phyloP scores from a whole-genome alignment of 2,888 invertebrate genomes.

The Limenitis camilla region DNA sequence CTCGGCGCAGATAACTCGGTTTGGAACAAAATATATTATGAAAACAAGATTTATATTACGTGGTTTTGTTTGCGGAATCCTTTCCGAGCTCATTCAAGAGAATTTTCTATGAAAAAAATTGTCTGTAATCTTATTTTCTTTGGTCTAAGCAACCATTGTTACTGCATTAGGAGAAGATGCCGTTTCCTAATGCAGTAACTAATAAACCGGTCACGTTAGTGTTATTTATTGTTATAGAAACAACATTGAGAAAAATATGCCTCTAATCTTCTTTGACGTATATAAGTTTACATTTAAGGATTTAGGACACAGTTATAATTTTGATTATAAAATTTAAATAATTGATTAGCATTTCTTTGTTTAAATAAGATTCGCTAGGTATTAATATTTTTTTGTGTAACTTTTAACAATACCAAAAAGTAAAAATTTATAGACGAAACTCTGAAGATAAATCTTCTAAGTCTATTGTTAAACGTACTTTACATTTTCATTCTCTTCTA shows the following conservation, averaged over 20 bases:
- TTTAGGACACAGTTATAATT: too few relatives aligned
- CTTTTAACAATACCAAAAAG: too few relatives aligned
- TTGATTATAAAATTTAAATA: too few relatives aligned
- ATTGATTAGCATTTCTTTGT: too few relatives aligned
- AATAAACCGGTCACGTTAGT: constrained; percentile 68
- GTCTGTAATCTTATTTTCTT: constrained; percentile 45
- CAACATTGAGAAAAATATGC: constrained; percentile 54
- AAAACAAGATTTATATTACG: constrained; percentile 41
- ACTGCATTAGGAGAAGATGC: too few relatives aligned
- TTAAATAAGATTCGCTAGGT: too few relatives aligned
- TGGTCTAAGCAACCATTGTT: constrained; percentile 34
- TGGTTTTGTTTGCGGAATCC: constrained; percentile 37
- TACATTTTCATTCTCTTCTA: constrained; percentile 29
- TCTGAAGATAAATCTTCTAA: background rate
- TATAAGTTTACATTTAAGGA: constrained; percentile 28
- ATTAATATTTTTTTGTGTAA: background rate
- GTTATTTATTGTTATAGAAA: constrained; percentile 68
- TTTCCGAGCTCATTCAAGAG: constrained; percentile 40
- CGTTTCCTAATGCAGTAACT: constrained; percentile 53
- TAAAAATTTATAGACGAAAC: background rate
- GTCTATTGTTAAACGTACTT: constrained; percentile 15
- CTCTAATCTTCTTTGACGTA: constrained; percentile 46
- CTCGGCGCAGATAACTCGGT: constrained; percentile 45
- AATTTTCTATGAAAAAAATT: constrained; percentile 38
- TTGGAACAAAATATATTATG: constrained; percentile 43